Base-by-base conservation (phyloP, 2,113 vertebrate species). In the Neomonachus schauinslandi region DNA sequence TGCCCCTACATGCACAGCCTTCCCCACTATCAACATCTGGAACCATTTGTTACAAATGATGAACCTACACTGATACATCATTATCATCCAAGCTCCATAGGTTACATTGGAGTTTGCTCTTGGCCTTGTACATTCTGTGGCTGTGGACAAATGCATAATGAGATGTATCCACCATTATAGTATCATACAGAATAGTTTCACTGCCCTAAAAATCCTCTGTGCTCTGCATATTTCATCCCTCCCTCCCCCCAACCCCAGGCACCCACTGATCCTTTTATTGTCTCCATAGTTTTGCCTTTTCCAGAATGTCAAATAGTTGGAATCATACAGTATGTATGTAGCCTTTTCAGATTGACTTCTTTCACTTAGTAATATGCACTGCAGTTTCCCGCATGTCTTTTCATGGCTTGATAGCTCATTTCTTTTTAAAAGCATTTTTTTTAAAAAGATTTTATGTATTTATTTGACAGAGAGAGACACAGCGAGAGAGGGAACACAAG, bases 281-380 rank as follows among this genome's bases (percentile, higher is more conserved):
- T 71, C 16, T 24, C 81, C 61, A 15, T 71, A 67, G 59, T 83
- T 82, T 83, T 93, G 28, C 36, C 67, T 91, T 94, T 94, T 94
- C 69, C 31, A 49, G 15, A 87, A 53, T 76, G 82, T 77, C 67
- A 51, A 39, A 57, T 46, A 42, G 61, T 92, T 89, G 69, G 42
- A 83, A 31, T 82, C 61, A 76, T 26, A 63, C n/a, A 77, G 42
- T 33, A 42, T 93, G 42, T 18, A 42, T 59, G 72, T 49, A 72
- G 42, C 59, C 28, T 63, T 96, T 63, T 91, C 53, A 55, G 22
- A 55, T 31, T 77, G 82, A 4, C 42, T 79, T 79, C 87, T 91
- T 91, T 93, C 28, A 82, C 69, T 97, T 91, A 51, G 39, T 91
- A 33, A 71, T 39, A 46, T 55, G 42, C 51, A 69, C 46, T 59